Evolutionary conservation across 2,888 invertebrate genomes (phyloP).

Genomic region (Drosophila mimica): DNA sequence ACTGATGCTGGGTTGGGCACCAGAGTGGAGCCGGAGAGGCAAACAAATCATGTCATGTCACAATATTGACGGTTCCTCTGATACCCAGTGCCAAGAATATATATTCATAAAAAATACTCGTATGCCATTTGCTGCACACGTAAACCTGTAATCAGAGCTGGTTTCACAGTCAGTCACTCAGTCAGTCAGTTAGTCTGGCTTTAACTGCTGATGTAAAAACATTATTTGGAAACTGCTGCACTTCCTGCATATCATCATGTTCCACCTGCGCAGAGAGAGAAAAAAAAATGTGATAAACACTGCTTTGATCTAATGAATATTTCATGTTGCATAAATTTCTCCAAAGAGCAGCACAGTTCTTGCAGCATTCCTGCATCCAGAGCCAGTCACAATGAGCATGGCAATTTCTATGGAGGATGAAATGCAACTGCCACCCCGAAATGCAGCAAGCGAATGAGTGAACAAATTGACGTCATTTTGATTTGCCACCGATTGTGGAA

Average conservation of each 20-base stretch:
- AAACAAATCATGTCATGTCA: constrained; percentile 75
- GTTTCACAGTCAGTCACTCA: not conserved
- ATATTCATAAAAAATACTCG: constrained; percentile 9
- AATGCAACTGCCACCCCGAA: constrained; percentile 39
- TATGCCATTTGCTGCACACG: constrained; percentile 12
- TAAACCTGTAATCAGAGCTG: constrained; percentile 52
- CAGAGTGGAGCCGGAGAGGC: constrained; percentile 27
- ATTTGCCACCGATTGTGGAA: constrained; percentile 8
- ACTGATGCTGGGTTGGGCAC: constrained; percentile 32
- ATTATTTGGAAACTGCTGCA: constrained; percentile 32
- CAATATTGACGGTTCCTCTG: constrained; percentile 70
- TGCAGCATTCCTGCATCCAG: not conserved
- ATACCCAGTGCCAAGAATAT: constrained; percentile 59
- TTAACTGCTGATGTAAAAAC: constrained; percentile 28
- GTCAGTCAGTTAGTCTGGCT: constrained; percentile 3
- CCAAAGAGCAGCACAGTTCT: constrained; percentile 10
- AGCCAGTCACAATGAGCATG: constrained; percentile 1
- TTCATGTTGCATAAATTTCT: constrained; percentile 74
- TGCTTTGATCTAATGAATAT: constrained; percentile 73
- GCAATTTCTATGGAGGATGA: constrained; percentile 7
- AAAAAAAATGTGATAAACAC: not conserved
- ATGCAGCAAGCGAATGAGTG: constrained; percentile 42
- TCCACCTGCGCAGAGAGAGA: not conserved
- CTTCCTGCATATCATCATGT: constrained; percentile 14
- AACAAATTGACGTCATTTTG: constrained; percentile 47